phyloP scores from a whole-genome alignment of 2,113 vertebrate species.

The Sigmodon hispidus region DNA sequence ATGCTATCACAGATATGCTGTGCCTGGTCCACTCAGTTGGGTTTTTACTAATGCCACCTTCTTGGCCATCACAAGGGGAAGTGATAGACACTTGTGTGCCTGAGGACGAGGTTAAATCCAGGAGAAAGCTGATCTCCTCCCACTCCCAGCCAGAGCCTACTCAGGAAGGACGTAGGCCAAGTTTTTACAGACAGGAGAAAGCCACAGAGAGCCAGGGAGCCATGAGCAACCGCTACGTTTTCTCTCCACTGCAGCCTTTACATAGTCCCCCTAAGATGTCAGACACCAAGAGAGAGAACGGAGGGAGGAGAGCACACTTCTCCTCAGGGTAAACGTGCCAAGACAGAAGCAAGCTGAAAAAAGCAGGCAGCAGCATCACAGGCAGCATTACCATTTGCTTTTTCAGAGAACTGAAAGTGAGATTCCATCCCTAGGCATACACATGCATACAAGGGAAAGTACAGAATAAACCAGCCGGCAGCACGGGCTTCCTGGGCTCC shows the following conservation, averaged over 20 bases:
- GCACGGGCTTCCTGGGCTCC: background rate
- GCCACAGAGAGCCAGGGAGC: background rate
- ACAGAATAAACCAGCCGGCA: accelerated
- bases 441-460: accelerated
- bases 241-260: no score
- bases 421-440: background rate
- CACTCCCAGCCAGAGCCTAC: background rate
- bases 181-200: background rate
- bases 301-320: background rate
- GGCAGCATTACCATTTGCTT: background rate
- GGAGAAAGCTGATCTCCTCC: background rate
- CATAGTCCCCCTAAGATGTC: background rate
- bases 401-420: background rate
- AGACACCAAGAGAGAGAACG: background rate
- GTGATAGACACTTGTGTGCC: background rate
- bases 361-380: background rate
- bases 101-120: background rate
- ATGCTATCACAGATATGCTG: accelerated
- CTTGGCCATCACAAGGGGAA: background rate
- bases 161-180: background rate
- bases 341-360: background rate
- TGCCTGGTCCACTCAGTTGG: accelerated
- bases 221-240: background rate
- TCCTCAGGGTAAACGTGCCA: background rate
- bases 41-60: background rate